phyloP scores from a whole-genome alignment of 2,888 invertebrate genomes.

The Nemurella pictetii region DNA sequence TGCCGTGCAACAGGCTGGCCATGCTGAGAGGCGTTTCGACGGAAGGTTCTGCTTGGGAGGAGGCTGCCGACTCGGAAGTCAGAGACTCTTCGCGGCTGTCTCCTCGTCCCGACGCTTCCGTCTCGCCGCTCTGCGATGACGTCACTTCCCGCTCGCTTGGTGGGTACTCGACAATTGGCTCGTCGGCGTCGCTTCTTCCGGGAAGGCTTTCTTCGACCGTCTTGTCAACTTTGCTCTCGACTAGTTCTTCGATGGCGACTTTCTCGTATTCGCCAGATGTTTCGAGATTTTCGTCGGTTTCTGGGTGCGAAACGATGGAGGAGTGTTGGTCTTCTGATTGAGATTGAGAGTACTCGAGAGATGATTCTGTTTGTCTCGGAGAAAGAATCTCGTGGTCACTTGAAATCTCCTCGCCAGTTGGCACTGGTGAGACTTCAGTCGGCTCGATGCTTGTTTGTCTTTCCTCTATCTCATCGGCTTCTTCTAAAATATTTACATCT shows the following conservation, averaged over 20 bases:
- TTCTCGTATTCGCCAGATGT: neutral
- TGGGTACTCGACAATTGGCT: slow-evolving; percentile 2
- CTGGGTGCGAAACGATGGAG: neutral
- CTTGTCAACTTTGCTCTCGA: neutral
- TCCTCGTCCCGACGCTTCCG: neutral
- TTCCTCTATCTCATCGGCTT: neutral
- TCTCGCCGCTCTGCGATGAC: slow-evolving; percentile 18
- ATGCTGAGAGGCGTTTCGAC: neutral
- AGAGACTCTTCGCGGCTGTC: slow-evolving; percentile 6
- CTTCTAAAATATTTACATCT: neutral
- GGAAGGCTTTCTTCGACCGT: neutral
- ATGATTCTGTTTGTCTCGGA: neutral
- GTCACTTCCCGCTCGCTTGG: slow-evolving; percentile 18
- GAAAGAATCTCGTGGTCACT: neutral
- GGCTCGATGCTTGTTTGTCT: neutral
- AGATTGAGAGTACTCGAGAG: neutral
- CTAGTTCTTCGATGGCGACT: neutral
- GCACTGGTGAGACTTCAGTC: neutral
- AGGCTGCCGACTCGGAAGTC: slow-evolving; percentile 5
- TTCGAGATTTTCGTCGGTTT: neutral
- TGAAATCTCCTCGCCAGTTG: neutral
- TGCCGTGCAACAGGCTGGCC: neutral
- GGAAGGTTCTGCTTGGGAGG: slow-evolving; percentile 16
- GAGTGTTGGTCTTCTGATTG: slow-evolving; percentile 8
- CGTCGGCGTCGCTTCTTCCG: neutral